Base-by-base conservation (phyloP, 2,797 vertebrate species). In the Tragopan temminckii region DNA sequence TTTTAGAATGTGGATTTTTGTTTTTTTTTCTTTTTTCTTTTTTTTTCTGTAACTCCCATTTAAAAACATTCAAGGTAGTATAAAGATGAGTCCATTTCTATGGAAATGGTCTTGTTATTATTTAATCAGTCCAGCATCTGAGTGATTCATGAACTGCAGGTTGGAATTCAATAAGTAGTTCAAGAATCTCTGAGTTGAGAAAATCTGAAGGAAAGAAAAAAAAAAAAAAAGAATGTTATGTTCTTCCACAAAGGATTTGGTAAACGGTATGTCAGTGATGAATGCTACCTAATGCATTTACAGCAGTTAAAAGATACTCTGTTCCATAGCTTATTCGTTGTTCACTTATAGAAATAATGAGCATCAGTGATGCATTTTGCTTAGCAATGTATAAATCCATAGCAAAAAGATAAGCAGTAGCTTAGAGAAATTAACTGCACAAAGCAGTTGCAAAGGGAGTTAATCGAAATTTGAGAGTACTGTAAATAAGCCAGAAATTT, bases 41-140 rank as follows among this genome's bases (percentile, higher is more conserved):
- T 38, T 90, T 95, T 94, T 72, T 52, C 78, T 88, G 62, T 66
- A 93, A 36, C 63, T 93, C 50, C 27, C 70, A 93, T 85, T 45
- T 93, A 70, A 94, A 96, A 95, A 92, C 57, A 15, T 13, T 40
- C 48, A 63, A 91, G 80, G 43, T 62, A 94, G 66, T 66, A 80
- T 69, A 93, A 93, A 90, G 97, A 96, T 90, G 67, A 97, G 61
- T 61, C 91, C 4, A 96, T 98, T 97, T 97, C 94, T 97, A 94
- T 96, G 96, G 93, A 98, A 97, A 97, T 97, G 21, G 31, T 93
- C 87, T 96, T 80, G 48, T 95, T 96, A 96, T 89, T 96, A 96
- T 97, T 97, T 97, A 97, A 97, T 98, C 94, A 96, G 43, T 71
- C 74, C 92, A 96, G 77, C 48, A 96, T 71, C 92, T 97, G 88